Base-by-base conservation (phyloP, 2,113 vertebrate genomes). In the Myrmecophaga tridactyla region DNA sequence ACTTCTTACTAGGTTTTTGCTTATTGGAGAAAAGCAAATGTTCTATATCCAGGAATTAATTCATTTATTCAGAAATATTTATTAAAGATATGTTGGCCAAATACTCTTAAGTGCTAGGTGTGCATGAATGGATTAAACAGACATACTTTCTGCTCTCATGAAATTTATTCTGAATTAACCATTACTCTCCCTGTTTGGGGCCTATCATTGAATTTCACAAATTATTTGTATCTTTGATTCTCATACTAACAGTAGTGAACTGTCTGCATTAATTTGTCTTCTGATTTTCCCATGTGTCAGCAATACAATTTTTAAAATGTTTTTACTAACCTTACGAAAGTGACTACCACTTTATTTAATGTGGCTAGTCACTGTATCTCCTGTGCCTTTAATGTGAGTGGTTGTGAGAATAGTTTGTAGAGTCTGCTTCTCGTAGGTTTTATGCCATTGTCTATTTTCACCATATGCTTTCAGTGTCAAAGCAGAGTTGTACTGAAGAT, bases 401-500 rank as follows among this genome's bases (percentile, higher is more conserved):
- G 29, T 67, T 96, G 65, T 95, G 84, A 18, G 5, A 96, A 41
- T 53, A 31, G 46, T 72, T 93, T 92, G 25, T 90, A 3, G 27
- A 20, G 96, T 90, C 86, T 51, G 39, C 90, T 90, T 41, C 92
- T 14, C 43, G 62, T 86, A 78, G 88, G 41, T 77, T 95, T 94
- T 95, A 51, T 53, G 80, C 58, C 81, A 84, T 84, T 96, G 91
- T 83, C 84, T 95, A 9, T 94, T 83, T 95, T 93, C 94, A 89
- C 93, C 97, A 4, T 97, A 36, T 95, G 70, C 94, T 97, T 95
- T 96, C 81, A 82, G 90, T 96, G 90, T 97, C 91, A 96, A n/a
- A 65, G 96, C 89, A 95, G 6, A 88, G 89, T 90, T 97, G 83
- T 90, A 97, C 72, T 96, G 86, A 98, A 90, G 93, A 95, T 97